Evolutionary conservation across 1,140 invertebrate species (phyloP).

Genomic region (Xylocopa sonorina): DNA sequence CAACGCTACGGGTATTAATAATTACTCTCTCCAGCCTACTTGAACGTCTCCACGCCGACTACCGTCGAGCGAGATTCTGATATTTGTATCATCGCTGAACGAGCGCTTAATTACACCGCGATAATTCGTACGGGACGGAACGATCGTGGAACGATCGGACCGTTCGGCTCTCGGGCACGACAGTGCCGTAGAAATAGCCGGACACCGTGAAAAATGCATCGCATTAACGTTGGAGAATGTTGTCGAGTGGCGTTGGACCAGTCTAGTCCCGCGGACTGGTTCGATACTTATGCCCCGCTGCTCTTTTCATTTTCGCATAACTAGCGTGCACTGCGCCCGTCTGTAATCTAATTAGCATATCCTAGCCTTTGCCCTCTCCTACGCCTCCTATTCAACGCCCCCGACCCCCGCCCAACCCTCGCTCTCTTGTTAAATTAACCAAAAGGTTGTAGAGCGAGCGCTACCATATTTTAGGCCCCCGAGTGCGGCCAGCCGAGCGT

Average conservation of each 20-base stretch:
- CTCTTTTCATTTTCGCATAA: slow-evolving; percentile 39
- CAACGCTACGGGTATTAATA: slow-evolving; percentile 60
- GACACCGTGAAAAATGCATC: slow-evolving; percentile 42
- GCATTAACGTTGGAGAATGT: slow-evolving; percentile 36
- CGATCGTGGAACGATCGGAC: slow-evolving; percentile 12
- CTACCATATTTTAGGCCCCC: not conserved
- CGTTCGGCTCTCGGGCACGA: too few relatives aligned
- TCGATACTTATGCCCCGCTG: not conserved
- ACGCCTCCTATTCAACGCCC: not conserved
- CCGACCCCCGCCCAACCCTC: not conserved
- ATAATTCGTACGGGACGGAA: not conserved
- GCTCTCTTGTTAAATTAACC: slow-evolving; percentile 17
- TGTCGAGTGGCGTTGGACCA: not conserved
- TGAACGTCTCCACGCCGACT: slow-evolving; percentile 46
- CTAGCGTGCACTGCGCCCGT: slow-evolving; percentile 14
- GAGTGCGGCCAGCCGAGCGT: not conserved
- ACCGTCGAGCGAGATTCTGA: slow-evolving; percentile 48
- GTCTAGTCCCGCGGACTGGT: slow-evolving; percentile 23
- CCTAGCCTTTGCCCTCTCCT: slow-evolving; percentile 32
- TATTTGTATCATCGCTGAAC: slow-evolving; percentile 39
- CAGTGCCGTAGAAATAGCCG: too few relatives aligned
- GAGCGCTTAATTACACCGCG: not conserved
- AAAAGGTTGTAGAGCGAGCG: slow-evolving; percentile 16
- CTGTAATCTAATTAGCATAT: slow-evolving; percentile 50
- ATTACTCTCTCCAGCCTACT: slow-evolving; percentile 53